Evolutionary conservation across 2,797 vertebrate genomes (phyloP).

Genomic region (Artibeus lituratus): DNA sequence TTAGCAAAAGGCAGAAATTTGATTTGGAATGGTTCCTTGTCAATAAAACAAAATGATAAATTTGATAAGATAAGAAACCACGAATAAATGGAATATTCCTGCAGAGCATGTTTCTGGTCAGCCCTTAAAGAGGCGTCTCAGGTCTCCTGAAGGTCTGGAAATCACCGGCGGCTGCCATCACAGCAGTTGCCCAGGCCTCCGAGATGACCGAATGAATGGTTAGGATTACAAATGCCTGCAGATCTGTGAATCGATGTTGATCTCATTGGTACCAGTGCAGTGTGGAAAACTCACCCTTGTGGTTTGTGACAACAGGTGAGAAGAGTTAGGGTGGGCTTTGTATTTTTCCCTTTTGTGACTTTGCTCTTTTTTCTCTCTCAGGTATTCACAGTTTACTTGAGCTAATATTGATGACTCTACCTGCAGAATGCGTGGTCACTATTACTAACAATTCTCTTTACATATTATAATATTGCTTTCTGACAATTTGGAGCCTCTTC

Average conservation of each 20-base stretch:
- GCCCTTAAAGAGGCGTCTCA: neutral
- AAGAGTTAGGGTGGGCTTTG: neutral
- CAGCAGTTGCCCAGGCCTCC: neutral
- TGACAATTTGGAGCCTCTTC: neutral
- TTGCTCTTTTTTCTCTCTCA: neutral
- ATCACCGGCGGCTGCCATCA: neutral
- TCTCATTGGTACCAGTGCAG: neutral
- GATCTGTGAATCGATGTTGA: conserved; percentile 24
- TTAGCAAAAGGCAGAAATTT: neutral
- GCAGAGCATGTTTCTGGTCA: neutral
- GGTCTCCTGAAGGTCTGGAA: conserved; percentile 24
- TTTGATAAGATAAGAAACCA: neutral
- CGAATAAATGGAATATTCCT: neutral
- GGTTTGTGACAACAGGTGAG: conserved; percentile 29
- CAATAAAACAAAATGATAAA: neutral
- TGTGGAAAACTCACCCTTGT: conserved; percentile 39
- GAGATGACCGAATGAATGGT: conserved; percentile 25
- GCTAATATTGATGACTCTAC: neutral
- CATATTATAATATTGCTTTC: neutral
- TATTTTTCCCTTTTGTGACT: conserved; percentile 32
- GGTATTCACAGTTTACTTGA: neutral
- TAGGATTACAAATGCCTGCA: neutral
- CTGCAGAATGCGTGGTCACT: neutral
- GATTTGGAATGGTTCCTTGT: neutral
- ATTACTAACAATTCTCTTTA: neutral